Evolutionary conservation across 1,140 invertebrate species (phyloP).

Genomic region (Macrostomum lignano): DNA sequence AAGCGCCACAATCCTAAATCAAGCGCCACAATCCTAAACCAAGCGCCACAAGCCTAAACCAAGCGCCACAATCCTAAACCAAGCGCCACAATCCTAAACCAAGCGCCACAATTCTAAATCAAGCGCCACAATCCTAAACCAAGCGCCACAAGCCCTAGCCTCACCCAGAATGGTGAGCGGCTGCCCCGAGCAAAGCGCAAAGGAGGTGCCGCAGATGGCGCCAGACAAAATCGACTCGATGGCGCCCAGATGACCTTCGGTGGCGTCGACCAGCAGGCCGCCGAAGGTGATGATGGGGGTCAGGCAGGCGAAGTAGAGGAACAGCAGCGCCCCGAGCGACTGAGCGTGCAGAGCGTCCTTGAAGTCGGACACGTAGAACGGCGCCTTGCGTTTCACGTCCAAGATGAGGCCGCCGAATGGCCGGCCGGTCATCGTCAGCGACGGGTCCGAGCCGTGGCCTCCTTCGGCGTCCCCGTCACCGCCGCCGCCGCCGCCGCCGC

Average conservation of each 20-base stretch:
- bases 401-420: slow-evolving; percentile 59
- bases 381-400: slow-evolving; percentile 63
- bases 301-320: slow-evolving; percentile 79
- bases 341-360: slow-evolving; percentile 63
- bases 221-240: slow-evolving; percentile 87
- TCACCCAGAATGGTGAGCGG: slow-evolving; percentile 85
- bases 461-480: too few species aligned
- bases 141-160: too few species aligned
- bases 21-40: too few species aligned
- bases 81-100: too few species aligned
- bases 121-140: too few species aligned
- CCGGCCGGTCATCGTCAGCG: too few species aligned
- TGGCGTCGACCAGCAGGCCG: slow-evolving; percentile 21
- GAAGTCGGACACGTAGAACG: slow-evolving; percentile 40
- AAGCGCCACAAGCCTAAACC: too few species aligned
- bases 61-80: too few species aligned
- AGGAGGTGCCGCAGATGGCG: slow-evolving; percentile 63
- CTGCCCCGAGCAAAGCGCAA: slow-evolving; percentile 85
- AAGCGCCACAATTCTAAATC: too few species aligned
- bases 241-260: slow-evolving; percentile 34
- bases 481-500: too few species aligned
- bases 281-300: slow-evolving; percentile 43
- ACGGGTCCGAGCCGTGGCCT: too few species aligned
- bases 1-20: too few species aligned
- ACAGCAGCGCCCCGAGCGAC: slow-evolving; percentile 64